Evolutionary conservation across 2,888 invertebrate species (phyloP), one percentile per base, ranked within the genome.

Genomic region (Homarus gammarus): DNA sequence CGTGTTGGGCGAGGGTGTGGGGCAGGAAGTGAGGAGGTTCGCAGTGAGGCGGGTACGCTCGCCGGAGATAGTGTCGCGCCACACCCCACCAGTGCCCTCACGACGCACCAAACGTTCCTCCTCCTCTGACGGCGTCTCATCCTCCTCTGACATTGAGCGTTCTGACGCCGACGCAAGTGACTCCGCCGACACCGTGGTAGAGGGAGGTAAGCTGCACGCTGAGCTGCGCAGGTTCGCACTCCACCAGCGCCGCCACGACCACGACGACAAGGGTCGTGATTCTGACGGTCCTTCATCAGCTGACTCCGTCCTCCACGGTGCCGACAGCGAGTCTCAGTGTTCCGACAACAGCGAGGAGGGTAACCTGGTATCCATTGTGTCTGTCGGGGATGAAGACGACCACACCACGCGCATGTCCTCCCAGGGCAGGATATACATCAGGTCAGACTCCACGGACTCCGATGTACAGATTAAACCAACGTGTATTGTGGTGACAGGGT

Each of bases 401-500:
- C 87, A 82, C 73, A 90, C 70, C 56, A 81, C 79, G 18, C 79
- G 89, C 22, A 81, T 89, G 61, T 84, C 84, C 40, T 90, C 89
- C 12, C 91, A 91, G n/a, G 92, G 92, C 27, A 82, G 90, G 38
- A 92, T 92, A 40, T 92, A 92, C 81, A 92, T 92, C 75, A 83
- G 92, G 75, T 92, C 92, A 22, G 92, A 92, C 75, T 92, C 90
- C 31, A 92, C 92, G 0, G 92, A 92, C 61, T 92, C 90, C 15
- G 92, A 92, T 75, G 92, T 92, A 15, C 92, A 90, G 64, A 92
- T 92, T 68, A 92, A 92, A 81, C 92, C 92, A n/a, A 92, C 92
- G 40, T 92, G 92, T 56, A 92, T 92, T 22, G 92, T 92, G 1
- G 92, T 92, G 51, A 92, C 89, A 3, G 92, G 92, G 15, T 92